Evolutionary conservation across 2,113 vertebrate species (phyloP).

Genomic region (Cardinalis cardinalis): DNA sequence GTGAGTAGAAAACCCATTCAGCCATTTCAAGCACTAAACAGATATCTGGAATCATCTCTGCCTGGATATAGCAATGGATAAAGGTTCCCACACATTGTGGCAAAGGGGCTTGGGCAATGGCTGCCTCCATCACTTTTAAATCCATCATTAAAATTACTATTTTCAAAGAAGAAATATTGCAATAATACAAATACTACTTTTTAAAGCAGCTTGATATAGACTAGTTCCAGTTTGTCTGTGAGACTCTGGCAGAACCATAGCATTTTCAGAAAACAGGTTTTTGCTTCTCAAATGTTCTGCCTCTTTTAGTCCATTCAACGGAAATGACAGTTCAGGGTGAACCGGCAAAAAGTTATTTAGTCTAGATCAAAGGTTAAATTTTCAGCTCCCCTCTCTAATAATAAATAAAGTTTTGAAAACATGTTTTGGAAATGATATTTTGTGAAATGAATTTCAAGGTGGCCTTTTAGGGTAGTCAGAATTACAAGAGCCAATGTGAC

Average conservation of each 20-base stretch:
- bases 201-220: background rate
- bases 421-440: conserved; percentile 13
- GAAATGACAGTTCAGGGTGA: background rate
- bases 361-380: conserved; percentile 38
- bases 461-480: background rate
- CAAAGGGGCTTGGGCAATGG: background rate
- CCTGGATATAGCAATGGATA: background rate
- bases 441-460: conserved; percentile 26
- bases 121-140: background rate
- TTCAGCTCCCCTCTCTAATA: conserved; percentile 7
- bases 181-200: background rate
- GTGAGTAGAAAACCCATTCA: background rate
- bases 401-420: conserved; percentile 36
- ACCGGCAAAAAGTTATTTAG: background rate
- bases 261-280: background rate
- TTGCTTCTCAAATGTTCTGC: background rate
- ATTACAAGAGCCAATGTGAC: background rate
- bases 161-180: background rate
- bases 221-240: background rate
- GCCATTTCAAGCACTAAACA: background rate
- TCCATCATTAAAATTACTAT: background rate
- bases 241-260: background rate
- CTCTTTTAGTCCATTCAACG: background rate
- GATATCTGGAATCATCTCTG: background rate
- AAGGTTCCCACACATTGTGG: background rate